Evolutionary conservation across 2,113 vertebrate species (phyloP).

Genomic region (Clarias batrachus): DNA sequence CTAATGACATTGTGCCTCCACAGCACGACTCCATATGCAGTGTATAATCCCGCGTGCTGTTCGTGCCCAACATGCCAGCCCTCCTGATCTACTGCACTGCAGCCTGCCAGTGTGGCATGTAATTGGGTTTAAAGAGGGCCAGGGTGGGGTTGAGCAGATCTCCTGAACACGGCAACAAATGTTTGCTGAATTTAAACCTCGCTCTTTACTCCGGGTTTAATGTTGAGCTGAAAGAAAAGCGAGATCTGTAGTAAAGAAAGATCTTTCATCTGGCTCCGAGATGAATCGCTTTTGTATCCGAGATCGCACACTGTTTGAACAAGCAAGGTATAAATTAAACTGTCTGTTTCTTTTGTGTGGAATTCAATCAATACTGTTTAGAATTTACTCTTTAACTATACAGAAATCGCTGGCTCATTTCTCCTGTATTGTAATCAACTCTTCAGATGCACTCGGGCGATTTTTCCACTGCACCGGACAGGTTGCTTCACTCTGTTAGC

Average conservation of each 20-base stretch:
- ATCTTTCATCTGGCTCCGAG: background rate
- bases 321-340: background rate
- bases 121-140: slow-evolving; percentile 49
- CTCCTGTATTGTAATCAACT: background rate
- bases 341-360: background rate
- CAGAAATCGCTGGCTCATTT: background rate
- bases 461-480: background rate
- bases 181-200: slow-evolving; percentile 12
- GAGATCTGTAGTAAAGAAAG: background rate
- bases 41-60: slow-evolving; percentile 24
- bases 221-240: background rate
- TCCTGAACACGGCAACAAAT: slow-evolving; percentile 24
- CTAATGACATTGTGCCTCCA: slow-evolving; percentile 24
- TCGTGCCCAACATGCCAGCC: slow-evolving; percentile 24
- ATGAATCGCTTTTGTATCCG: background rate
- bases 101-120: slow-evolving; percentile 51
- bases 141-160: slow-evolving; percentile 28
- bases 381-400: background rate
- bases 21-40: slow-evolving; percentile 8
- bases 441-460: background rate
- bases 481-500: background rate
- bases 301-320: slow-evolving; percentile 18
- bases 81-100: slow-evolving; percentile 44
- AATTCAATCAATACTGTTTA: slow-evolving; percentile 21
- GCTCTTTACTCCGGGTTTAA: background rate